phyloP scores from a whole-genome alignment of 2,797 vertebrate species.

The Xiphorhynchus erythropygius region DNA sequence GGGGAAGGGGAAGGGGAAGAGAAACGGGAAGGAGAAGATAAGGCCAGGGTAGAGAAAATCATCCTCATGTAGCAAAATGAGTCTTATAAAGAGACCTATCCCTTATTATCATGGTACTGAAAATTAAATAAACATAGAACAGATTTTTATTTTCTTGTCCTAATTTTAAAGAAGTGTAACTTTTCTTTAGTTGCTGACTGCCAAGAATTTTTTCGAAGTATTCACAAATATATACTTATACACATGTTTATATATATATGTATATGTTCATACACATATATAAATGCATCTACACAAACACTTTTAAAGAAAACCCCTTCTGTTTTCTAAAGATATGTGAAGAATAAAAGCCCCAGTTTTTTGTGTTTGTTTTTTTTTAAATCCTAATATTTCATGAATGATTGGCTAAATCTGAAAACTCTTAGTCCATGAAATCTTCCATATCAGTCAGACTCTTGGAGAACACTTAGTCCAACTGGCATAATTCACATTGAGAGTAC shows the following conservation, averaged over 20 bases:
- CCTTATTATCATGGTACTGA: not conserved
- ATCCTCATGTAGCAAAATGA: not conserved
- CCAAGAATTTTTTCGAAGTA: not conserved
- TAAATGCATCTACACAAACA: not conserved
- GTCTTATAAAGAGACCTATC: not conserved
- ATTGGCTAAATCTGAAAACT: not conserved
- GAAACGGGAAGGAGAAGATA: not conserved
- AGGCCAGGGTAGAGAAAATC: not conserved
- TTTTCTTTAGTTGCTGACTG: not conserved
- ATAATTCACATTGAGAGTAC: not conserved
- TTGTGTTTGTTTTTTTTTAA: no score
- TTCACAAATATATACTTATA: not conserved
- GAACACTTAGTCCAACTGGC: not conserved
- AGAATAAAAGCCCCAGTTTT: accelerated
- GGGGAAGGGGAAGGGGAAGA: not conserved
- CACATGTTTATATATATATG: not conserved
- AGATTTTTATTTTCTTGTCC: not conserved
- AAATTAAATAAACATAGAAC: not conserved
- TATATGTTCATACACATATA: no score
- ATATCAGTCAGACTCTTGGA: not conserved
- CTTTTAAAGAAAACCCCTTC: not conserved
- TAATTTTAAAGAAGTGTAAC: not conserved
- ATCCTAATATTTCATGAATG: not conserved
- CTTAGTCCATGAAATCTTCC: not conserved
- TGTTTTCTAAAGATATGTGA: not conserved